Evolutionary conservation across 2,797 vertebrate genomes (phyloP).

Genomic region (Sebastes iracundus): DNA sequence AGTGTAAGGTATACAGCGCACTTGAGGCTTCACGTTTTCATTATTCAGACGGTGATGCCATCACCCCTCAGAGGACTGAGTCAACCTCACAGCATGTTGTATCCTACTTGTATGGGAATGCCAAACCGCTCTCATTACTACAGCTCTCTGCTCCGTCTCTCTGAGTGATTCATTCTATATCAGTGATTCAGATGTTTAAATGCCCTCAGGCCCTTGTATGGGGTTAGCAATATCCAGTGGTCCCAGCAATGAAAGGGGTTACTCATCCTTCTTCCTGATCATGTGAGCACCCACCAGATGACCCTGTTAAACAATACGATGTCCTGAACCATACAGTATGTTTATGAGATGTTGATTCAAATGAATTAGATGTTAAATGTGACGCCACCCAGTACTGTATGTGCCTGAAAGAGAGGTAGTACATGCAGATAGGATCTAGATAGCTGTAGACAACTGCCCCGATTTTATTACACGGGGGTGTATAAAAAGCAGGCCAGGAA

Average conservation of each 20-base stretch:
- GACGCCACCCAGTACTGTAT: not conserved
- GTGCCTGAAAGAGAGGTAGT: not conserved
- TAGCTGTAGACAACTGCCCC: not conserved
- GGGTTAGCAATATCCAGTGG: conserved; percentile 22
- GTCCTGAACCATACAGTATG: not conserved
- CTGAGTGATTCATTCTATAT: conserved; percentile 53
- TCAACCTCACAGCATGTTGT: conserved; percentile 35
- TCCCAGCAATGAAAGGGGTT: conserved; percentile 26
- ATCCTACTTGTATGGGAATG: conserved; percentile 26
- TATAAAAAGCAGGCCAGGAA: not conserved
- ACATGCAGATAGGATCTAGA: not conserved
- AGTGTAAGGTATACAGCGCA: conserved; percentile 34
- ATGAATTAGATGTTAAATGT: not conserved
- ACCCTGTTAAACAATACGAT: not conserved
- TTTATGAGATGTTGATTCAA: conserved; percentile 1
- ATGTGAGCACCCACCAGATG: conserved; percentile 17
- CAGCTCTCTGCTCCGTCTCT: conserved; percentile 6
- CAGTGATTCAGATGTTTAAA: conserved; percentile 50
- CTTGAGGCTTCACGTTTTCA: conserved; percentile 31
- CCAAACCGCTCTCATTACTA: conserved; percentile 27
- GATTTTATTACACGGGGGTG: not conserved
- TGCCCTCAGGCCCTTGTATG: conserved; percentile 36
- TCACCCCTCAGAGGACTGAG: conserved; percentile 51
- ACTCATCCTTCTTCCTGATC: conserved; percentile 37
- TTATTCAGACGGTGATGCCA: conserved; percentile 64